Evolutionary conservation across 1,140 invertebrate species (phyloP).

Genomic region (Colletes latitarsis): DNA sequence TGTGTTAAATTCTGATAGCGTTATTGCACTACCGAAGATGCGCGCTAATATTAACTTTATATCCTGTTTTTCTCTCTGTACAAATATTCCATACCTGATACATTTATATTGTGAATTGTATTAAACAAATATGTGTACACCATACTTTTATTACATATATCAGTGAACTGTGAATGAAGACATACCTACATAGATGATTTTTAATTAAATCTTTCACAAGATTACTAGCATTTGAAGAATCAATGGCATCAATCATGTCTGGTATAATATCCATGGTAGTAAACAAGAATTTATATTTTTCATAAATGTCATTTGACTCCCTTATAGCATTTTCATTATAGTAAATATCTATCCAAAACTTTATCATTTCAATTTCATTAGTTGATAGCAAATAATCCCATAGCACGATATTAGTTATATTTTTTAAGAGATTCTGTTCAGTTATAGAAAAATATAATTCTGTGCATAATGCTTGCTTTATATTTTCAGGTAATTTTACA

Average conservation of each 20-base stretch:
- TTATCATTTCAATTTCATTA: conserved; percentile 68
- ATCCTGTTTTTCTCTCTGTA: conserved; percentile 78
- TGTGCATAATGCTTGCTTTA: conserved; percentile 69
- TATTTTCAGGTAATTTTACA: conserved; percentile 62
- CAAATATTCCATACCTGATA: conserved; percentile 72
- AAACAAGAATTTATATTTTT: conserved; percentile 79
- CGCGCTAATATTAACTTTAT: conserved; percentile 81
- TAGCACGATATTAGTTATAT: conserved; percentile 60
- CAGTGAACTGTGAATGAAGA: conserved; percentile 10
- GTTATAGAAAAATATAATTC: conserved; percentile 74
- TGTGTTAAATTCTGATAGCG: conserved; percentile 79
- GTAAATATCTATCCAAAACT: conserved; percentile 70
- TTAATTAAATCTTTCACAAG: conserved; percentile 82
- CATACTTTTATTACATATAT: neutral
- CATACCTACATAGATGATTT: conserved; percentile 71
- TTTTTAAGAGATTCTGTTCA: conserved; percentile 57
- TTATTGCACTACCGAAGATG: conserved; percentile 72
- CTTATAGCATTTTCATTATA: conserved; percentile 42
- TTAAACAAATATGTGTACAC: neutral
- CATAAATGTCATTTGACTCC: conserved; percentile 69
- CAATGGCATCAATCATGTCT: conserved; percentile 82
- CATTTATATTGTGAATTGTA: conserved; percentile 22
- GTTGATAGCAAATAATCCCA: conserved; percentile 74
- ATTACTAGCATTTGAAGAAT: conserved; percentile 78
- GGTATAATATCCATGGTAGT: conserved; percentile 81